Conservation (phyloP, 1,140 invertebrate species). For the Zaprionus tsacasi region DNA sequence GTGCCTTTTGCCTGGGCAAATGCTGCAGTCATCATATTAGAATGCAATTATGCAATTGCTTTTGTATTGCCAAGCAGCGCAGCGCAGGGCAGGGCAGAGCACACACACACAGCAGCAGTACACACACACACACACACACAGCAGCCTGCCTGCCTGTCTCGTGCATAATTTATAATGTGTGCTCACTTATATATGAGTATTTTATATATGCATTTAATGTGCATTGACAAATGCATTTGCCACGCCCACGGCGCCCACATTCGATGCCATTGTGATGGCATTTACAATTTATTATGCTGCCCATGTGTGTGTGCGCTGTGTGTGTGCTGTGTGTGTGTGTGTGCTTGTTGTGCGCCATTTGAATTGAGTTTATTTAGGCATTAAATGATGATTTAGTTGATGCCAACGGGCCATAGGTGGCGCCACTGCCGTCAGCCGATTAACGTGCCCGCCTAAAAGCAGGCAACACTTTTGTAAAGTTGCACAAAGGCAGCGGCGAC, state of each 20-base stretch:
- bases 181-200: slow-evolving; percentile 11
- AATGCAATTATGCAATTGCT: slow-evolving; percentile 76
- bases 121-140: not conserved
- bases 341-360: slow-evolving; percentile 22
- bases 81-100: not conserved
- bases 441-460: slow-evolving; percentile 45
- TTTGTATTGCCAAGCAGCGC: slow-evolving; percentile 46
- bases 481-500: slow-evolving; percentile 9
- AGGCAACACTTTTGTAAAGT: slow-evolving; percentile 44
- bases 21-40: slow-evolving; percentile 69
- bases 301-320: slow-evolving; percentile 24
- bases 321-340: slow-evolving; percentile 4
- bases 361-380: slow-evolving; percentile 32
- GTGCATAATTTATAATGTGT: slow-evolving; percentile 69
- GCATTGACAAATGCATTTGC: slow-evolving; percentile 29
- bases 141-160: slow-evolving; percentile 27
- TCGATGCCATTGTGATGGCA: slow-evolving; percentile 32
- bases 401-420: slow-evolving; percentile 46
- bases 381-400: slow-evolving; percentile 20
- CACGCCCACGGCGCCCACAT: slow-evolving; percentile 31
- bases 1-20: not conserved
- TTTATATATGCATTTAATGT: slow-evolving; percentile 27
- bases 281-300: slow-evolving; percentile 45
- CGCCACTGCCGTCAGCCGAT: slow-evolving; percentile 39
- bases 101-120: not conserved